phyloP scores from a whole-genome alignment of 1,140 invertebrate genomes.

The Elymnias hypermnestra region DNA sequence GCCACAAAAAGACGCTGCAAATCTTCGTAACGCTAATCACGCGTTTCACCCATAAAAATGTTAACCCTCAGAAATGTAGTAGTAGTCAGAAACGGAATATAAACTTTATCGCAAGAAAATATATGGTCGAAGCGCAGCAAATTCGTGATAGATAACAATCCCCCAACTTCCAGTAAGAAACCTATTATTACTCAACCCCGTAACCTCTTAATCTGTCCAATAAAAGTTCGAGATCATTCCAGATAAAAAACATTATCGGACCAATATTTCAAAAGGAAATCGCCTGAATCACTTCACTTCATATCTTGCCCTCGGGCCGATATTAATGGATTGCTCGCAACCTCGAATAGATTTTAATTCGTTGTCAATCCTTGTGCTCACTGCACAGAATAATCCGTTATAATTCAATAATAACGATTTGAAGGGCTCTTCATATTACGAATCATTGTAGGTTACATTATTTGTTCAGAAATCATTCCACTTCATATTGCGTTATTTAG shows the following conservation, averaged over 20 bases:
- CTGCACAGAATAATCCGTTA: slow-evolving; percentile 12
- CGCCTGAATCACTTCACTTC: slow-evolving; percentile 27
- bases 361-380: slow-evolving; percentile 15
- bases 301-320: slow-evolving; percentile 23
- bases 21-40: too few relatives aligned
- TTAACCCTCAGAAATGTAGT: too few relatives aligned
- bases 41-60: too few relatives aligned
- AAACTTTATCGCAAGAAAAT: slow-evolving; percentile 1
- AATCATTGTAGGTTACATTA: not conserved
- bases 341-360: slow-evolving; percentile 29
- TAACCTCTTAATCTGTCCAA: slow-evolving; percentile 49
- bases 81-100: too few relatives aligned
- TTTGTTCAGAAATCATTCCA: not conserved
- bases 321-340: slow-evolving; percentile 32
- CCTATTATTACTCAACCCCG: slow-evolving; percentile 13
- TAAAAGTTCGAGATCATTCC: slow-evolving; percentile 36
- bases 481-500: too few relatives aligned
- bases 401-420: slow-evolving; percentile 5
- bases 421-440: slow-evolving; percentile 2
- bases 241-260: slow-evolving; percentile 47
- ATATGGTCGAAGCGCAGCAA: slow-evolving; percentile 2
- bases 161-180: slow-evolving; percentile 6
- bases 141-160: slow-evolving; percentile 21
- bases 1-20: too few relatives aligned
- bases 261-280: slow-evolving; percentile 43